Evolutionary conservation across 1,140 invertebrate species (phyloP).

Genomic region (Lordiphosa mommai): DNA sequence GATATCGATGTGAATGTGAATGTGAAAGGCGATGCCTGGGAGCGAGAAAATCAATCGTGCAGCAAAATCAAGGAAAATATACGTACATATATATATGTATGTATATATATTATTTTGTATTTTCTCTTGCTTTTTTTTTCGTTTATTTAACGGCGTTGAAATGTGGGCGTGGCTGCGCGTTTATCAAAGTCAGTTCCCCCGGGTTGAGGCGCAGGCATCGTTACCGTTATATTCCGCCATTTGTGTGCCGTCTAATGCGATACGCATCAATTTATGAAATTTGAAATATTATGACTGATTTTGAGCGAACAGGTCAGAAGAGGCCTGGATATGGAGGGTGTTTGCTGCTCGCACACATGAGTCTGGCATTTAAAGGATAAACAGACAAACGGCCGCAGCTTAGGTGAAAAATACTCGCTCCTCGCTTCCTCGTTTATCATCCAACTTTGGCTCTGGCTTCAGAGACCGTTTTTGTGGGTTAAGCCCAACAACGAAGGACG

Average conservation of each 20-base stretch:
- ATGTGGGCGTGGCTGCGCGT: slow-evolving; percentile 56
- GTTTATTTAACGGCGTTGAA: slow-evolving; percentile 51
- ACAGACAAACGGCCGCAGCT: slow-evolving; percentile 40
- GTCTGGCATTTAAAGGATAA: slow-evolving; percentile 34
- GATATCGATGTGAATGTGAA: too few relatives aligned
- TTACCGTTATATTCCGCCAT: slow-evolving; percentile 47
- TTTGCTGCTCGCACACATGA: not conserved
- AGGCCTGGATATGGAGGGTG: slow-evolving; percentile 14
- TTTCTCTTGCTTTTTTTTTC: slow-evolving; percentile 18
- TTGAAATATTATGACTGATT: slow-evolving; percentile 78
- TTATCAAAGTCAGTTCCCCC: slow-evolving; percentile 66
- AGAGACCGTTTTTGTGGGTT: not conserved
- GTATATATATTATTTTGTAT: slow-evolving; percentile 7
- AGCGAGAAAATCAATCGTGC: slow-evolving; percentile 69
- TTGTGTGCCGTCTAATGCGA: slow-evolving; percentile 58
- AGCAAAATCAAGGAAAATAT: slow-evolving; percentile 51
- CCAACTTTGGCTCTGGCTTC: slow-evolving; percentile 12
- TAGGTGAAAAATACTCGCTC: slow-evolving; percentile 48
- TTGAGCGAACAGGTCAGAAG: slow-evolving; percentile 48
- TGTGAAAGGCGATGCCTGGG: slow-evolving; percentile 21
- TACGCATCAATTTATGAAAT: slow-evolving; percentile 77
- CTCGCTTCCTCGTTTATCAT: slow-evolving; percentile 11
- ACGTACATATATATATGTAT: slow-evolving; percentile 4
- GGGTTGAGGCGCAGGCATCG: slow-evolving; percentile 11
- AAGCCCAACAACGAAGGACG: too few relatives aligned